Evolutionary conservation across 1,140 invertebrate genomes (phyloP).

Genomic region (Drosophila sproati): DNA sequence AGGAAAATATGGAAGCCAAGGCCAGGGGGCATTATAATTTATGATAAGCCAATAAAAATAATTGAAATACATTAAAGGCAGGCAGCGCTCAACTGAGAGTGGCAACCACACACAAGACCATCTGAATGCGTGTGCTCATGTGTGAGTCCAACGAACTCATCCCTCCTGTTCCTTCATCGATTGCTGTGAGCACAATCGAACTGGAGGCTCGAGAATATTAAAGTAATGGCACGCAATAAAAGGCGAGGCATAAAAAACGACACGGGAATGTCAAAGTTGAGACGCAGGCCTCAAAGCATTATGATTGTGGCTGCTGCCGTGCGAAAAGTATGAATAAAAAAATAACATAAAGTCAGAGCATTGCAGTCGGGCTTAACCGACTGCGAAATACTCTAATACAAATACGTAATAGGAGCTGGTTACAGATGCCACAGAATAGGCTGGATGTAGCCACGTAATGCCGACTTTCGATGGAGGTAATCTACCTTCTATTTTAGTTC

Average conservation of each 20-base stretch:
- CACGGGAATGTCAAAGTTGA: slow-evolving; percentile 49
- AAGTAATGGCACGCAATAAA: slow-evolving; percentile 60
- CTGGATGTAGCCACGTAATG: slow-evolving; percentile 17
- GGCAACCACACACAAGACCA: slow-evolving; percentile 18
- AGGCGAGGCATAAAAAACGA: slow-evolving; percentile 51
- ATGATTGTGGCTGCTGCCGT: slow-evolving; percentile 52
- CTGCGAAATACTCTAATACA: no score
- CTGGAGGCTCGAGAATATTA: slow-evolving; percentile 36
- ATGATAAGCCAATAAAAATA: slow-evolving; percentile 79
- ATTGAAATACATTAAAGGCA: slow-evolving; percentile 69
- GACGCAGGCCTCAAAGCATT: slow-evolving; percentile 40
- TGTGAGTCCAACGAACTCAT: slow-evolving; percentile 53
- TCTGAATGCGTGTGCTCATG: slow-evolving; percentile 8
- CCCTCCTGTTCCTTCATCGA: slow-evolving; percentile 23
- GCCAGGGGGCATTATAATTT: slow-evolving; percentile 63
- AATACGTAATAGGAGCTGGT: no score
- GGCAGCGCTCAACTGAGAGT: slow-evolving; percentile 10
- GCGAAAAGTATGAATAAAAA: slow-evolving; percentile 51
- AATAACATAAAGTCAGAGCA: no score
- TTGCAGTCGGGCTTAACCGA: no score
- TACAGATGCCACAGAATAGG: no score
- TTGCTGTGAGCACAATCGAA: slow-evolving; percentile 39
- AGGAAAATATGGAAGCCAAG: slow-evolving; percentile 53
- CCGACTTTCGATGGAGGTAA: no score
- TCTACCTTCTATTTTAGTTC: no score